Percentiles rank a stretch among this genome's conserved stretches.
Evolutionary conservation across 92 coral and sea anemone species (phyloP).

Genomic region (Phenganax stokvisi): DNA sequence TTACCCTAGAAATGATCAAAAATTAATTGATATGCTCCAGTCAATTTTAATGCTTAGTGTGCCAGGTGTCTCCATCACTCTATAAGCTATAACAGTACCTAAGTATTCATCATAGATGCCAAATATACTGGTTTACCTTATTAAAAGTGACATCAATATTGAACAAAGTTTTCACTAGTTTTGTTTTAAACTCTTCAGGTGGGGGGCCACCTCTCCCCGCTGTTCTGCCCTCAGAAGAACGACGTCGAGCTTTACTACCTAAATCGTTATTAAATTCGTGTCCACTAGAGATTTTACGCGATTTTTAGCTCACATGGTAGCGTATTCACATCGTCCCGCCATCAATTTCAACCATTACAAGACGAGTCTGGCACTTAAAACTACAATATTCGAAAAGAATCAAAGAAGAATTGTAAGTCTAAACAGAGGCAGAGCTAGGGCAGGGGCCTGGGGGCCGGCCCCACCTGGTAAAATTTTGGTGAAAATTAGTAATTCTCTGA

Average conservation of each 20-base stretch:
- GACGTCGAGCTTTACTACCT: background rate
- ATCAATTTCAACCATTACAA: no score
- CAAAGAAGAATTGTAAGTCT: no score
- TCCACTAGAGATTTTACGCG: background rate
- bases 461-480: no score
- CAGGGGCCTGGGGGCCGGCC: no score
- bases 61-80: background rate
- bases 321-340: no score
- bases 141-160: conserved; percentile 15
- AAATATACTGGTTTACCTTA: conserved; percentile 10
- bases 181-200: conserved; percentile 37
- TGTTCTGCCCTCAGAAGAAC: conserved; percentile 3
- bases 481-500: no score
- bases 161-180: conserved; percentile 26
- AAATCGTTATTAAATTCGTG: background rate
- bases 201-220: conserved; percentile 5
- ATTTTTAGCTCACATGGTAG: background rate
- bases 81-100: no score
- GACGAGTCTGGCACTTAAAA: no score
- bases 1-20: conserved; percentile 47
- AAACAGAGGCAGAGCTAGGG: no score
- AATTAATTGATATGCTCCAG: background rate
- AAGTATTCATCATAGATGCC: background rate
- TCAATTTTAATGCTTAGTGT: background rate
- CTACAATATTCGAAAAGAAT: no score